Percentiles rank a stretch among this genome's conserved stretches.
These are phyloP conservation scores for Callipepla californica DNA, from an alignment of 2,113 vertebrate genomes.

Conservation along the genomic window DNA sequence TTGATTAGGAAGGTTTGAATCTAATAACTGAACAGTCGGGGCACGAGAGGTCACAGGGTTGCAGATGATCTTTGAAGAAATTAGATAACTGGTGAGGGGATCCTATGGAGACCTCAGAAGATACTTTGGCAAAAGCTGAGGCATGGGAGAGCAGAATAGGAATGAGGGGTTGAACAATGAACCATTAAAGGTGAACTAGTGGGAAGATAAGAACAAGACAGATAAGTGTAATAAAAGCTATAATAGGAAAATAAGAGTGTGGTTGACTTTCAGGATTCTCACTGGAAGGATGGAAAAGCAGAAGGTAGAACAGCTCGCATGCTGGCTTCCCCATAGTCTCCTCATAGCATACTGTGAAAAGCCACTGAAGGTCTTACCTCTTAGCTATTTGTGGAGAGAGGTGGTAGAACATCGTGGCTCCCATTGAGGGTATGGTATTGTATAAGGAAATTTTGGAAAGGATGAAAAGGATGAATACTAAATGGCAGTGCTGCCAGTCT, in stretches of 20 bases:
- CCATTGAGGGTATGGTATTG: neutral
- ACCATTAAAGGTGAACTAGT: neutral
- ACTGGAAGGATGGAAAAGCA: neutral
- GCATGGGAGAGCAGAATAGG: neutral
- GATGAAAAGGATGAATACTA: neutral
- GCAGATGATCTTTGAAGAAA: neutral
- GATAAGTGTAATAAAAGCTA: neutral
- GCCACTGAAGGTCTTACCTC: neutral
- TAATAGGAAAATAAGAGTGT: neutral
- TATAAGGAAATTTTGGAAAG: neutral
- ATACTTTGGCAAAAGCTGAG: neutral
- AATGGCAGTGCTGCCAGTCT: neutral
- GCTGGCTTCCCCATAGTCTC: neutral
- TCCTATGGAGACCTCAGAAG: neutral
- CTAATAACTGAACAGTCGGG: conserved; percentile 30
- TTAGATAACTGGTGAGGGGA: neutral
- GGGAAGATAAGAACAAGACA: neutral
- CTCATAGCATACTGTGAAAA: neutral
- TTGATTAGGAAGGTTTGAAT: conserved; percentile 52
- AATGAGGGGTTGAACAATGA: neutral
- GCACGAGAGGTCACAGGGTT: neutral
- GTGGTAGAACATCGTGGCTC: neutral
- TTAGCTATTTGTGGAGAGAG: neutral
- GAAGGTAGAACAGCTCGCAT: neutral
- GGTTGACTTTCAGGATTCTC: neutral